Percentiles rank a stretch among this genome's conserved stretches.
Evolutionary conservation across 2,888 invertebrate species (phyloP).

Genomic region (Stomorhina lunata): DNA sequence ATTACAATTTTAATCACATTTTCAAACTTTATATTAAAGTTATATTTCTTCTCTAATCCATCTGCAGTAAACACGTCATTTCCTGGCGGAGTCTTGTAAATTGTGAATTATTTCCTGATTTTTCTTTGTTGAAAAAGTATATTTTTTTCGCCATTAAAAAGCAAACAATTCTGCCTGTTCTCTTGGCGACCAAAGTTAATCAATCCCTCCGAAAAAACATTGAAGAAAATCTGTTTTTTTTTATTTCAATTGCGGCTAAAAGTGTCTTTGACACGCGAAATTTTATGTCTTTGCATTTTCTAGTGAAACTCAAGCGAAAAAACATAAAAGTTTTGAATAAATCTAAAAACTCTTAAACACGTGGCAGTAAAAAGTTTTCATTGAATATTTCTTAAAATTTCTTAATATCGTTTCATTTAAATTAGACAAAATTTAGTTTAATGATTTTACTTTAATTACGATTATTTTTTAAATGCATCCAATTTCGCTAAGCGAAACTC

Average conservation of each 20-base stretch:
- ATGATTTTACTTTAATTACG: neutral
- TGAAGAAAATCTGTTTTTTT: constrained; percentile 4
- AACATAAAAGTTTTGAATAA: no score
- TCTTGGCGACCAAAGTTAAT: constrained; percentile 72
- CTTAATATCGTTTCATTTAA: neutral
- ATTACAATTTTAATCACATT: constrained; percentile 31
- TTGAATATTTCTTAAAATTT: neutral
- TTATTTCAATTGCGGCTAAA: constrained; percentile 64
- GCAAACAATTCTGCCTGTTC: constrained; percentile 69
- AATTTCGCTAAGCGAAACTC: no score
- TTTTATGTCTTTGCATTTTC: constrained; percentile 21
- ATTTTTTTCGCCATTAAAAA: constrained; percentile 63
- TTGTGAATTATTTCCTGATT: no score
- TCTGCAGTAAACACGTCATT: neutral
- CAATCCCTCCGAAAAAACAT: constrained; percentile 25
- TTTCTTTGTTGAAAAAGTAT: no score
- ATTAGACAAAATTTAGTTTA: neutral
- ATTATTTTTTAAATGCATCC: no score
- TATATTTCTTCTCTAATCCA: neutral
- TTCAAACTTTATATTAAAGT: no score
- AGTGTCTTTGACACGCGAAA: constrained; percentile 67
- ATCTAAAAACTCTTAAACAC: no score
- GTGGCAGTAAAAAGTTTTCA: neutral
- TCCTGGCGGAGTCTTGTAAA: no score
- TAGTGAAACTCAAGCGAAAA: no score